Evolutionary conservation across 2,888 invertebrate species (phyloP), one percentile per base, ranked within the genome.

Genomic region (Acronicta psi): DNA sequence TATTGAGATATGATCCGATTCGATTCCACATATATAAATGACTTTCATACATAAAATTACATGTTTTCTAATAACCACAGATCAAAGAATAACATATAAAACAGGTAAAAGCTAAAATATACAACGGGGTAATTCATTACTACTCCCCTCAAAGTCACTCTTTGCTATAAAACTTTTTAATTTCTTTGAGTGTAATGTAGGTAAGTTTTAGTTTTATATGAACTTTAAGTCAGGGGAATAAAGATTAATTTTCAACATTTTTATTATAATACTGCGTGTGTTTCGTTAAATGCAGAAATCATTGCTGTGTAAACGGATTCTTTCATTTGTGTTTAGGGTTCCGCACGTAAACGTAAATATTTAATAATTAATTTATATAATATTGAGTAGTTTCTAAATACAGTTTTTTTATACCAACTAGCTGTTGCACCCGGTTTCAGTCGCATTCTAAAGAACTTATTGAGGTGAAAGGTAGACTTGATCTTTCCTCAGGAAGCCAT

Each of bases 261-360:
- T 46, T 40, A 56, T 60, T 72, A 70, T 57, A 55, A 47, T 59
- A 62, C 68, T 57, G 41, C 59, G 67, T 72, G 63, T 72, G 66
- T 77, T 73, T 60, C 31, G 42, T 56, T 73, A 53, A 77, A 78
- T 73, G 73, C 69, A 69, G 72, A 45, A 75, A 80, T 77, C 75
- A 75, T 80, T 73, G 75, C 69, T 66, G 66, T 73, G 74, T 79
- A 79, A 79, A 80, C 59, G 74, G 64, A 70, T 75, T 73, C 73
- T 76, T 81, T 78, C 61, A 73, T 69, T 55, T 45, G 55, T 55
- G 44, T 71, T 75, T 62, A 61, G 80, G 72, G 77, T 73, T 76
- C 81, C 64, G 59, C 64, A 18, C 0, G 41, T 38, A n/a, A 34
- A 29, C 3, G 8, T 14, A 25, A 0, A 7, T 14, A 34, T 46